phyloP scores from a whole-genome alignment of 2,888 invertebrate genomes.

The Hydraecia micacea region DNA sequence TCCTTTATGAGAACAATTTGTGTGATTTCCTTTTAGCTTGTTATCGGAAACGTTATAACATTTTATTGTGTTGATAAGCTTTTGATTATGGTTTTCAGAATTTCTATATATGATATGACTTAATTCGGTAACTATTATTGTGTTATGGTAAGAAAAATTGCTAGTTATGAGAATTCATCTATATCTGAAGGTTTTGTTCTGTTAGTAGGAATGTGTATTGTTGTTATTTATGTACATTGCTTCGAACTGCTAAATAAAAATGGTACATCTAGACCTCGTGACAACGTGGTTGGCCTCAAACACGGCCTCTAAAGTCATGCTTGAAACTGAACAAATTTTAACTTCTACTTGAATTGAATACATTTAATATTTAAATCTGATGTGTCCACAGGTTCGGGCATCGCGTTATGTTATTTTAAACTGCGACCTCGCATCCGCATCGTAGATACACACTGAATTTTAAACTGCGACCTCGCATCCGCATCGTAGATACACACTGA shows the following conservation, averaged over 20 bases:
- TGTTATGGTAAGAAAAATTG: too few species aligned
- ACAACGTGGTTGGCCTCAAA: too few species aligned
- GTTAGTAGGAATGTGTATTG: neutral
- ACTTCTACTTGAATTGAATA: conserved; percentile 5
- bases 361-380: conserved; percentile 36
- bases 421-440: conserved; percentile 38
- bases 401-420: conserved; percentile 43
- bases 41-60: neutral
- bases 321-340: conserved; percentile 3
- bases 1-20: neutral
- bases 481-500: conserved; percentile 39
- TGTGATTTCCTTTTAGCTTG: neutral
- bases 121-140: neutral
- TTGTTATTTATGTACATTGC: neutral
- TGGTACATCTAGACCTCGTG: neutral
- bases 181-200: neutral
- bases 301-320: neutral
- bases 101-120: neutral
- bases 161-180: neutral
- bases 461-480: conserved; percentile 40
- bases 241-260: neutral
- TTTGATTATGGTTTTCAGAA: neutral
- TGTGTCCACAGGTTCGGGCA: conserved; percentile 5
- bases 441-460: conserved; percentile 44
- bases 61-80: neutral